Base-by-base conservation (phyloP, 2,888 invertebrate genomes). In the Cremastinae sp. region DNA sequence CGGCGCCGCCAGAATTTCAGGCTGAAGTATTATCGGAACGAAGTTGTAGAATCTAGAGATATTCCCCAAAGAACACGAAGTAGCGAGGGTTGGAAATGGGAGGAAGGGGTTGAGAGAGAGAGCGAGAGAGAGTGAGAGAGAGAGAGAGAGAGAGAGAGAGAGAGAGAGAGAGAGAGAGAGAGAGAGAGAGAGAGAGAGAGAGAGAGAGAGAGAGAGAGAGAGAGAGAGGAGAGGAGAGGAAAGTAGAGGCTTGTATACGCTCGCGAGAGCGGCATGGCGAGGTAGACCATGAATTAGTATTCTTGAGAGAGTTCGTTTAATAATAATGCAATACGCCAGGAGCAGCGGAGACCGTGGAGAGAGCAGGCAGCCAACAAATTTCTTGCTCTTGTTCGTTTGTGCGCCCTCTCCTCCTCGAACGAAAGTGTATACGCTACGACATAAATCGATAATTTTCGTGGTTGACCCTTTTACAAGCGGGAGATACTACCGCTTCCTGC, bases 291-390 rank as follows among this genome's bases (percentile, higher is more conserved):
- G 64, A 74, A 75, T 55, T 64, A 69, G 66, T 75, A 75, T 65
- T 75, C 75, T 71, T 75, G 65, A 59, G 75, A 65, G 75, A 61
- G 61, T 65, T 53, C 59, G 53, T 71, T 71, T 65, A 71, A 75
- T 71, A 71, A 75, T 65, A 61, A 75, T 65, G 70, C 75, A 71
- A 75, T 55, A 71, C 65, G 71, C 75, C 65, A 75, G 70, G 53
- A 64, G 43, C 75, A 70, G 58, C 61, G 16, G 47, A n/a, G n/a
- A n/a, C n/a, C n/a, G n/a, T n/a, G n/a, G n/a, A n/a, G n/a, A n/a
- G n/a, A 69, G 37, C n/a, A 0, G 37, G 43, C 28, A 14, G 47
- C 16, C 56, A 47, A 41, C 64, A 28, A 20, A 64, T 41, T 59
- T 65, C 49, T 72, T 65, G 51, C 45, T 66, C 18, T n/a, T n/a